Evolutionary conservation across 2,888 invertebrate genomes (phyloP).

Genomic region (Ptychoptera albimana): DNA sequence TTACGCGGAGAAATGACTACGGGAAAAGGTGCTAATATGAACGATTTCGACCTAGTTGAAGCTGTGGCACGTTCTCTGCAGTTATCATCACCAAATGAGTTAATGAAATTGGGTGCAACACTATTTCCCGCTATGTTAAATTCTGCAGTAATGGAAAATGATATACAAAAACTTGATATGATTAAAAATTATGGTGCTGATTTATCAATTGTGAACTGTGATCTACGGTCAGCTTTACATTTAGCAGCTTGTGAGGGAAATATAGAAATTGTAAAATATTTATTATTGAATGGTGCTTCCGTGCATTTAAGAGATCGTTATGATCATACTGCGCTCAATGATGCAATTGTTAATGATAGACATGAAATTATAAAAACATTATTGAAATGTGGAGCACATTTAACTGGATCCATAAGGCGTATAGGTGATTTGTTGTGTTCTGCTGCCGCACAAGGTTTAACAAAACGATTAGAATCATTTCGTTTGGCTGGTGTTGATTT

Average conservation of each 20-base stretch:
- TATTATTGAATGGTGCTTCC: slow-evolving; percentile 64
- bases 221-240: slow-evolving; percentile 64
- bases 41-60: slow-evolving; percentile 38
- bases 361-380: slow-evolving; percentile 47
- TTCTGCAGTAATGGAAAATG: slow-evolving; percentile 40
- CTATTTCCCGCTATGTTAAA: slow-evolving; percentile 55
- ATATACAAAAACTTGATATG: slow-evolving; percentile 32
- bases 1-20: slow-evolving; percentile 67
- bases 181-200: slow-evolving; percentile 51
- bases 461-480: slow-evolving; percentile 41
- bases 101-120: slow-evolving; percentile 38
- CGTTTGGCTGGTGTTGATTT: slow-evolving; percentile 52
- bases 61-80: slow-evolving; percentile 41
- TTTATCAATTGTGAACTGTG: slow-evolving; percentile 54
- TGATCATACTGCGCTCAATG: slow-evolving; percentile 53
- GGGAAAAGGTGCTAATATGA: slow-evolving; percentile 18
- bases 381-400: slow-evolving; percentile 57
- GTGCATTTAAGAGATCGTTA: slow-evolving; percentile 60
- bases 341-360: slow-evolving; percentile 49
- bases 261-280: slow-evolving; percentile 46
- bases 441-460: slow-evolving; percentile 44
- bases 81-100: slow-evolving; percentile 36
- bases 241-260: slow-evolving; percentile 61
- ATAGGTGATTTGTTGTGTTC: slow-evolving; percentile 51
- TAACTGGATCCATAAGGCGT: slow-evolving; percentile 39